A percentile compares a stretch with the other conserved stretches of the same genome.
phyloP scores from a whole-genome alignment of 2,888 invertebrate genomes.

The Cloeon dipterum region DNA sequence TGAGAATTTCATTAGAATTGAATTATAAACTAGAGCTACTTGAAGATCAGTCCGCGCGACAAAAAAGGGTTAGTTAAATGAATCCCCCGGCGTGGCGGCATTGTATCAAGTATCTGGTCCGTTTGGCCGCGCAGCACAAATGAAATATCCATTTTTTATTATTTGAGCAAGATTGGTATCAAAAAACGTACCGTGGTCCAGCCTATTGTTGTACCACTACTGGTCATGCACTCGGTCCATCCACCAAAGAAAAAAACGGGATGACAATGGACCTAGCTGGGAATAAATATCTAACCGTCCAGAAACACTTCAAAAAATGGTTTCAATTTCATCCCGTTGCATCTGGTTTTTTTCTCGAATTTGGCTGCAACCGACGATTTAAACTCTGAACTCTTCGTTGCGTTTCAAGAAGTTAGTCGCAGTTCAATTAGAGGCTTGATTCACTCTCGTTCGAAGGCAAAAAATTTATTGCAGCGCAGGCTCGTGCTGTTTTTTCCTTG shows the following conservation, averaged over 20 bases:
- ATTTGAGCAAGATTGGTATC: too few relatives aligned
- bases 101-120: conserved; percentile 2
- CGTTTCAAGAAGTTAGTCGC: not conserved
- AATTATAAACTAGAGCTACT: not conserved
- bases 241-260: too few relatives aligned
- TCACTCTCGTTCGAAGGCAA: too few relatives aligned
- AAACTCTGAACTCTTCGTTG: not conserved
- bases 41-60: too few relatives aligned
- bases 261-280: too few relatives aligned
- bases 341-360: not conserved
- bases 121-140: not conserved
- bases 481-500: too few relatives aligned
- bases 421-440: too few relatives aligned
- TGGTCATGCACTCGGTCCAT: too few relatives aligned
- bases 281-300: not conserved
- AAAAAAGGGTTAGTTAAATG: not conserved
- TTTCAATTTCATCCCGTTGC: not conserved
- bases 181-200: too few relatives aligned
- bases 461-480: too few relatives aligned
- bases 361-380: not conserved
- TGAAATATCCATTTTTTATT: not conserved
- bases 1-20: not conserved
- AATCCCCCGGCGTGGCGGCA: not conserved
- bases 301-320: not conserved
- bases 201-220: too few relatives aligned